phyloP scores from a whole-genome alignment of 2,888 invertebrate species.

The Ecliptopera silaceata region DNA sequence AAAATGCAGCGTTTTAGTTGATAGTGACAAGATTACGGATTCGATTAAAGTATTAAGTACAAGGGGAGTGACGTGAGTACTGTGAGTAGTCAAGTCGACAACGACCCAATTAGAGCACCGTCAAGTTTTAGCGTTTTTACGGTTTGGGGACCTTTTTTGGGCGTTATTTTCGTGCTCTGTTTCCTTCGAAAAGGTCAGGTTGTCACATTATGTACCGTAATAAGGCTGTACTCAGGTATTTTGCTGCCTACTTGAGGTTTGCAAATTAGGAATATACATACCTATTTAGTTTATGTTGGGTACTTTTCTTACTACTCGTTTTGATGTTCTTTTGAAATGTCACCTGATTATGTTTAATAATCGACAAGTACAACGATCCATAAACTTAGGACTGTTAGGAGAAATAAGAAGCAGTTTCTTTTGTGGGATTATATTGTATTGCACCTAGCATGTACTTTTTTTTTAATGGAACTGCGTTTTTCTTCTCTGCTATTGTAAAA shows the following conservation, averaged over 20 bases:
- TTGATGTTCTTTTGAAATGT: no score
- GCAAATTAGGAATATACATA: neutral
- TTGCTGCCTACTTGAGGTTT: neutral
- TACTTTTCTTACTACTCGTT: no score
- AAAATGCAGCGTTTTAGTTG: neutral
- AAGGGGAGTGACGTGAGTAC: neutral
- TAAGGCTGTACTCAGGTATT: neutral
- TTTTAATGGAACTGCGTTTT: no score
- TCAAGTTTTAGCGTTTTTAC: slow-evolving; percentile 23
- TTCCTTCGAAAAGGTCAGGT: slow-evolving; percentile 46
- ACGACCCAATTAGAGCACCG: slow-evolving; percentile 29
- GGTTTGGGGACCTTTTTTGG: slow-evolving; percentile 42
- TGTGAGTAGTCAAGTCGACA: slow-evolving; percentile 1
- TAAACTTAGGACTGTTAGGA: no score
- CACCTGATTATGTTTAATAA: no score
- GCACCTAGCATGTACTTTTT: no score
- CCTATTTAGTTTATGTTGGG: neutral
- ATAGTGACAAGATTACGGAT: neutral
- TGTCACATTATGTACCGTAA: slow-evolving; percentile 15
- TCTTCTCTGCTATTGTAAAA: no score
- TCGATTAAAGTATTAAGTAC: slow-evolving; percentile 4
- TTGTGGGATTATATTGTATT: no score
- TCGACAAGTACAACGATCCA: no score
- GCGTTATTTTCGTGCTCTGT: slow-evolving; percentile 46
- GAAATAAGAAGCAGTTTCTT: no score